Evolutionary conservation across 2,113 vertebrate species (phyloP).

Genomic region (Pheucticus melanocephalus): DNA sequence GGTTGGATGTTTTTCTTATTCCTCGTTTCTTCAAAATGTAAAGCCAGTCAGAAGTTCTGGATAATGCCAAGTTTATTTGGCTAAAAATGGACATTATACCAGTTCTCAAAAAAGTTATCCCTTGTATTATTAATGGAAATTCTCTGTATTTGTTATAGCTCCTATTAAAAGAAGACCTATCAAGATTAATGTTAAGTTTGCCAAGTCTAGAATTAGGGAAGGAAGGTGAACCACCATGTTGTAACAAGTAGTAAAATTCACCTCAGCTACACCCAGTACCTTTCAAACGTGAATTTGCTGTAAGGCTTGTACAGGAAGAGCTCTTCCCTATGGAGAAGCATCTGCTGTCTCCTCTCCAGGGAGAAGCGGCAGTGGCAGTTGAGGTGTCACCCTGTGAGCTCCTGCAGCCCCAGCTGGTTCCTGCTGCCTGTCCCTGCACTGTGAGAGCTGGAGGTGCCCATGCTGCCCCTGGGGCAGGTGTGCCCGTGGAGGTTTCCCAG

Average conservation of each 20-base stretch:
- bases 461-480: not conserved
- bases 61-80: not conserved
- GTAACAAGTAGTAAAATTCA: not conserved
- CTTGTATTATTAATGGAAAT: not conserved
- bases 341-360: not conserved
- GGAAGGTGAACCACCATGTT: not conserved
- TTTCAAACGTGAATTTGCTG: not conserved
- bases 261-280: not conserved
- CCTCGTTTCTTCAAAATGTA: not conserved
- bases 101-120: not conserved
- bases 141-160: not conserved
- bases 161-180: not conserved
- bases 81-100: not conserved
- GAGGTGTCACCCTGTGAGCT: not conserved
- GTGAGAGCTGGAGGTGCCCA: not conserved
- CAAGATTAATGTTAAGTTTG: not conserved
- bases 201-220: not conserved
- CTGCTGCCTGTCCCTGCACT: not conserved
- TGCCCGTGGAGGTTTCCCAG: fast-evolving
- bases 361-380: not conserved
- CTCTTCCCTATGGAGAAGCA: not conserved
- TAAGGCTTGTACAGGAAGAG: not conserved
- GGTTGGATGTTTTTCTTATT: not conserved
- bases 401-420: not conserved
- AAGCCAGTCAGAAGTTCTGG: not conserved